Percentiles rank a stretch among this genome's conserved stretches.
phyloP scores from a whole-genome alignment of 2,113 vertebrate genomes.

The Bungarus multicinctus region DNA sequence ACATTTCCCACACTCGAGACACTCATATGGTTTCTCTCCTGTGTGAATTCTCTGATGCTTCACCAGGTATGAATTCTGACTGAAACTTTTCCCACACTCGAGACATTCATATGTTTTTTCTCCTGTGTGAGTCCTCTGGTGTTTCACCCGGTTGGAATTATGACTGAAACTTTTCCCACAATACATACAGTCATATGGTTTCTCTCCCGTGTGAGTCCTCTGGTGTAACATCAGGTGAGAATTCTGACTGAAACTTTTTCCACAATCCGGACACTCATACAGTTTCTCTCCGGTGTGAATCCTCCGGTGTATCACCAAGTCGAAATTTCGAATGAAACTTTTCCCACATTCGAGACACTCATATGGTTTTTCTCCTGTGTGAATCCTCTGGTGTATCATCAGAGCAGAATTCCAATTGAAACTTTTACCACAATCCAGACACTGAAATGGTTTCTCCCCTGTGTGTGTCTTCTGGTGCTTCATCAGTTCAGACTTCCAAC shows the following conservation, averaged over 20 bases:
- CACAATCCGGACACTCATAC: neutral
- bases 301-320: neutral
- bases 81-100: neutral
- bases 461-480: neutral
- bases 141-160: neutral
- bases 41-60: neutral
- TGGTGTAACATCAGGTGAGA: neutral
- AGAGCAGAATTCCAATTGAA: neutral
- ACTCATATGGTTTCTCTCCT: neutral
- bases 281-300: neutral
- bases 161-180: neutral
- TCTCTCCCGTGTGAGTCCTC: neutral
- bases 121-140: neutral
- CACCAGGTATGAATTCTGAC: neutral
- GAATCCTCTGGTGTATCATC: neutral
- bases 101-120: neutral
- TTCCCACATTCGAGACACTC: neutral
- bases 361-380: neutral
- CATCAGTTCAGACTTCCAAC: slow-evolving; percentile 32
- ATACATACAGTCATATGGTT: neutral
- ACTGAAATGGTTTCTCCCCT: neutral
- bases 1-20: neutral
- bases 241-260: neutral
- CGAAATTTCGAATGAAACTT: neutral
- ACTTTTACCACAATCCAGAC: neutral